Conservation (phyloP, 2,797 vertebrate genomes). For the Chelidonichthys spinosus region DNA sequence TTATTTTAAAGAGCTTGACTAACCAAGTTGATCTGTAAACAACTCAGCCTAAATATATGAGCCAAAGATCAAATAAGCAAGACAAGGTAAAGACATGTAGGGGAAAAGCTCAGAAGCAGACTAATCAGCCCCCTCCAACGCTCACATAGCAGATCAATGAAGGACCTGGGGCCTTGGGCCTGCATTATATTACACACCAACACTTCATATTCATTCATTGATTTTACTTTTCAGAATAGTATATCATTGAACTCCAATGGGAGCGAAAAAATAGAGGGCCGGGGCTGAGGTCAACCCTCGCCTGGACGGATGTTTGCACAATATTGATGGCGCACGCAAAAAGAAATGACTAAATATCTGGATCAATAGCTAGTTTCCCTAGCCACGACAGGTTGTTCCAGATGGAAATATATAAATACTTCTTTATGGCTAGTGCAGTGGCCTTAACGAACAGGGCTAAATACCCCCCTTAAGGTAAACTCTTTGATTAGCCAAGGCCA, state of each 20-base stretch:
- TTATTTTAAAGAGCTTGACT: slow-evolving; percentile 40
- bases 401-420: slow-evolving; percentile 95
- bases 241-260: slow-evolving; percentile 98
- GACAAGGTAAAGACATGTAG: slow-evolving; percentile 75
- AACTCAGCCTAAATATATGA: slow-evolving; percentile 68
- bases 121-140: slow-evolving; percentile 80
- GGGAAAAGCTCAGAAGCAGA: slow-evolving; percentile 76
- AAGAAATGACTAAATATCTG: slow-evolving; percentile 99
- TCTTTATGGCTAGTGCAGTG: slow-evolving; percentile 94
- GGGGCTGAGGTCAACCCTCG: slow-evolving; percentile 95
- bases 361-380: slow-evolving; percentile 99
- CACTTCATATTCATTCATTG: slow-evolving; percentile 99
- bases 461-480: slow-evolving; percentile 97
- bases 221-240: slow-evolving; percentile 97
- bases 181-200: slow-evolving; percentile 94
- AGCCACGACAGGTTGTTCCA: slow-evolving; percentile 90
- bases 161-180: slow-evolving; percentile 85
- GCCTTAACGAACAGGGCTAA: slow-evolving; percentile 92
- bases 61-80: slow-evolving; percentile 75
- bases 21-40: slow-evolving; percentile 67
- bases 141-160: slow-evolving; percentile 85
- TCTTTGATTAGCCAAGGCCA: slow-evolving; percentile 98
- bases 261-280: slow-evolving; percentile 87
- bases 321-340: slow-evolving; percentile 94
- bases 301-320: slow-evolving; percentile 90